Base-by-base conservation (phyloP, 1,140 invertebrate species). In the Agraylea sexmaculata region DNA sequence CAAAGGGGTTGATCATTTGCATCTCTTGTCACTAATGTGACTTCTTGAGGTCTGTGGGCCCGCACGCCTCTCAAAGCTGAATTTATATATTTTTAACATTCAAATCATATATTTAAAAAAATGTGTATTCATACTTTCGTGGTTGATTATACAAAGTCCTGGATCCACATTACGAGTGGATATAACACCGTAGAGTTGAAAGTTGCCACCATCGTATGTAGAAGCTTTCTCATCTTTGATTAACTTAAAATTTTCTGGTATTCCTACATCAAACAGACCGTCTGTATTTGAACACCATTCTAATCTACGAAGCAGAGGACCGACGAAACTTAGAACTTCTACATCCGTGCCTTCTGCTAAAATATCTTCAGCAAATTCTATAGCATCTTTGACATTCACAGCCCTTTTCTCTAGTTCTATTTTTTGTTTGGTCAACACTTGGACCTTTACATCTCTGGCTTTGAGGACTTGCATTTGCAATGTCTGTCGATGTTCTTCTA, bases 281-380 rank as follows among this genome's bases (percentile, higher is more conserved):
- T 68, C 66, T 29, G 70, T 63, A 47, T 72, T 69, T 20, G 67
- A 66, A 40, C 72, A 69, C 34, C 56, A 59, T 52, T 80, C 75
- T 30, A 83, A 62, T 40, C 78, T 68, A 13, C 69, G 71, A 0
- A 81, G 52, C 4, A 83, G 67, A 2, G 73, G 68, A 16, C 64
- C 68, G 38, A 73, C 69, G 42, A 82, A 68, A 17, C 71, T 76
- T 0, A 84, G 56, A 27, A 83, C 62, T 59, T 83, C 77, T 20
- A 76, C 71, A 48, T 80, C 73, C 1, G 73, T 76, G 3, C 74
- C 78, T 46, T 76, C 72, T 0, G 68, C 60, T 7, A 79, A 59
- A 12, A 79, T 59, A 52, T 80, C 74, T 38, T 78, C 74, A 27
- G 71, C 61, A 25, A 80, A 72, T 15, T 62, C 57, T 30, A 78